Conservation (phyloP, 35 echinoderm and acorn worm genomes). For the Antedon bifida region DNA sequence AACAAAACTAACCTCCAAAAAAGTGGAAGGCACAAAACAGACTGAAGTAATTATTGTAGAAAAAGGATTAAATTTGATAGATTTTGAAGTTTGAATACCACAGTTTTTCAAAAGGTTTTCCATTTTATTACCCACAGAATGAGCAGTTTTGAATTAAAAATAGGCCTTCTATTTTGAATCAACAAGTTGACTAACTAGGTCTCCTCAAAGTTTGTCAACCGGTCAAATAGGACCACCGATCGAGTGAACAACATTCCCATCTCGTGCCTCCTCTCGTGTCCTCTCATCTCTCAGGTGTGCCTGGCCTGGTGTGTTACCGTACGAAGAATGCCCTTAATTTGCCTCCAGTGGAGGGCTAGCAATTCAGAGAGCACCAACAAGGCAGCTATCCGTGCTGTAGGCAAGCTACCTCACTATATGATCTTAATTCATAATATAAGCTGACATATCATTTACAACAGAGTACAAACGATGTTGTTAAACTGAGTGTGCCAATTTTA, state of each 20-base stretch:
- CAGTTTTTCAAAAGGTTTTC: too few relatives aligned
- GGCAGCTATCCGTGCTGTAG: not conserved
- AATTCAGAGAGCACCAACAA: not conserved
- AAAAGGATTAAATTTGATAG: too few relatives aligned
- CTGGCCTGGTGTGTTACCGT: not conserved
- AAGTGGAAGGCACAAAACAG: too few relatives aligned
- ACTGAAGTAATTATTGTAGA: too few relatives aligned
- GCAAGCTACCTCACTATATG: not conserved
- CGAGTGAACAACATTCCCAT: not conserved
- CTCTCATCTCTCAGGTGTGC: not conserved
- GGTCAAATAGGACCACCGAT: not conserved
- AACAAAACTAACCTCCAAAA: too few relatives aligned
- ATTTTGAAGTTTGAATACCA: too few relatives aligned
- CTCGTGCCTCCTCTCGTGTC: conserved; percentile 1
- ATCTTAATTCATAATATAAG: not conserved
- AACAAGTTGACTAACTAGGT: not conserved
- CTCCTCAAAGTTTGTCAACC: not conserved
- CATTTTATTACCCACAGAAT: too few relatives aligned
- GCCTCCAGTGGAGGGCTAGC: not conserved
- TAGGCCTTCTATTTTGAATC: not conserved
- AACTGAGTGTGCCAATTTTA: not conserved
- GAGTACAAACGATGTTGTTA: not conserved
- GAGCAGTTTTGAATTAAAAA: too few relatives aligned
- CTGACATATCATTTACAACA: not conserved
- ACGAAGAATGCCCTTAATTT: not conserved